These are phyloP conservation scores for Vireo altiloquus DNA, from an alignment of 2,113 vertebrate species.

Conservation along the genomic window DNA sequence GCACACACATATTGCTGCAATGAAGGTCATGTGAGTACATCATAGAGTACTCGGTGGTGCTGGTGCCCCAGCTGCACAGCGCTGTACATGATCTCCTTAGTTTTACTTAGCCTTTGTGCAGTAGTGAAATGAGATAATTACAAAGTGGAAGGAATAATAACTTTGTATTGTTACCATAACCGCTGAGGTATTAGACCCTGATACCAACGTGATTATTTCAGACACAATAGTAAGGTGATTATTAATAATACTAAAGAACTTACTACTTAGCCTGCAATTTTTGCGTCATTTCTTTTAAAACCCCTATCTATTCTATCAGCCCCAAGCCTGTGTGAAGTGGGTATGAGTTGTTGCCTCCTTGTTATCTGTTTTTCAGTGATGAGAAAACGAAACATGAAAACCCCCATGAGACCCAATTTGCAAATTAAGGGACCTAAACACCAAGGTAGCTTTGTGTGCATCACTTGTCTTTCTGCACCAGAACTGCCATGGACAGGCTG, in stretches of 20 bases:
- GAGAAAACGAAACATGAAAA: not conserved
- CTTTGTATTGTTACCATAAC: constrained; percentile 43
- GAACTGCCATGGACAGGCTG: not conserved
- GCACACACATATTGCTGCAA: fast-evolving
- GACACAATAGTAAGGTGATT: constrained; percentile 53
- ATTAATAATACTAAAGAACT: constrained; percentile 43
- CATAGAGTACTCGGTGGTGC: not conserved
- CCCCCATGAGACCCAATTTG: not conserved
- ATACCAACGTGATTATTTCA: not conserved
- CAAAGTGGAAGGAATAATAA: constrained; percentile 54
- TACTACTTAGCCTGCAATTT: constrained; percentile 39
- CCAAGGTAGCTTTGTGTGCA: not conserved
- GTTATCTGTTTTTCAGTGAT: not conserved
- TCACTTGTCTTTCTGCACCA: not conserved
- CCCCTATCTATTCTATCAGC: constrained; percentile 9
- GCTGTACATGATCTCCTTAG: not conserved
- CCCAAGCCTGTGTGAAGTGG: not conserved
- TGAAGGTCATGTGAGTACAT: not conserved
- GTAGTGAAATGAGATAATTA: constrained; percentile 55
- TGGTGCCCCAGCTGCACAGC: not conserved
- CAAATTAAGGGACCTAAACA: not conserved
- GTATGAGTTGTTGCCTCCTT: not conserved
- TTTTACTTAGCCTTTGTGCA: constrained; percentile 33
- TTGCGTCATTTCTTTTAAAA: not conserved
- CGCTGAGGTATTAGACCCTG: constrained; percentile 39